Percentiles rank a stretch among this genome's conserved stretches.
Conservation (phyloP, 2,113 vertebrate species). For the Tor tambroides region DNA sequence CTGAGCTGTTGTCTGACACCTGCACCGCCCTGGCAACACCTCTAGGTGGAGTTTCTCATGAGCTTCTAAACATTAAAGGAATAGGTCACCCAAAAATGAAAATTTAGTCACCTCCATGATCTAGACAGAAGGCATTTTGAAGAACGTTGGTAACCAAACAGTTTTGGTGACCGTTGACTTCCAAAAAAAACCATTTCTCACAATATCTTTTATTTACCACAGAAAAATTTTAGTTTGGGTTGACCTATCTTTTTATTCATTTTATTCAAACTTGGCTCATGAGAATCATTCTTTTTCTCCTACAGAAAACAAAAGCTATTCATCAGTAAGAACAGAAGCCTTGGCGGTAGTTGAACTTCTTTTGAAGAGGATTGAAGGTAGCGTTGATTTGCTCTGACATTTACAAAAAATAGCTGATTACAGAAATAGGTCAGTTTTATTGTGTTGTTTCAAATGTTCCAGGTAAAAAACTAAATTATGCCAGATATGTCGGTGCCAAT, state of each 20-base stretch:
- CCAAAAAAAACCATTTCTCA: not conserved
- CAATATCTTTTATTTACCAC: not conserved
- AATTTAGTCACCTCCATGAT: not conserved
- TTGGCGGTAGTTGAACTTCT: slow-evolving; percentile 91
- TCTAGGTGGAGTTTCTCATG: slow-evolving; percentile 77
- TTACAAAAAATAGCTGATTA: not conserved
- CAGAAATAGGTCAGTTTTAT: not conserved
- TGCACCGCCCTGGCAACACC: slow-evolving; percentile 88
- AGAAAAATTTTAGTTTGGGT: not conserved
- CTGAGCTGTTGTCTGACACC: slow-evolving; percentile 88
- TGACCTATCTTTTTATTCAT: not conserved
- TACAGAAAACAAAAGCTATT: slow-evolving; percentile 96
- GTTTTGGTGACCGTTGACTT: not conserved
- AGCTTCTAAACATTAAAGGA: not conserved
- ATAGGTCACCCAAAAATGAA: not conserved
- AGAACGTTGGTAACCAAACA: not conserved
- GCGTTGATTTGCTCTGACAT: not conserved
- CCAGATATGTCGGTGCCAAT: too few species aligned
- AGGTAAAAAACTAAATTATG: not conserved
- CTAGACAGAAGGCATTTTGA: not conserved
- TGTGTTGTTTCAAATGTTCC: not conserved
- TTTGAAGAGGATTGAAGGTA: slow-evolving; percentile 90
- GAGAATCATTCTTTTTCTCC: not conserved
- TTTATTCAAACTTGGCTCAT: not conserved
- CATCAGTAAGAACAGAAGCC: slow-evolving; percentile 93